Conservation (phyloP, 2,797 vertebrate species). For the Adrianichthys oophorus region DNA sequence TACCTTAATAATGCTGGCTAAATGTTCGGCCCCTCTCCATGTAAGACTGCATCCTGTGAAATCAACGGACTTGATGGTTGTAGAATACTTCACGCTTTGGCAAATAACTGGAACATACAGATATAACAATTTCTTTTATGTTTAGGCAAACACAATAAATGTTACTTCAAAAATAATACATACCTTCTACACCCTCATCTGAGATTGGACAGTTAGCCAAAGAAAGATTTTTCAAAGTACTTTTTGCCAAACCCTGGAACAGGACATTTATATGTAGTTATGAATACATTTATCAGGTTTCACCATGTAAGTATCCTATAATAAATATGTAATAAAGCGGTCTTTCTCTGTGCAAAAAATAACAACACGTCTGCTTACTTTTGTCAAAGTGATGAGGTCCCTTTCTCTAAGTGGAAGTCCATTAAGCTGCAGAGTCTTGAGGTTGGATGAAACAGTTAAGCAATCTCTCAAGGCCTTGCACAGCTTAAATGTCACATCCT, state of each 20-base stretch:
- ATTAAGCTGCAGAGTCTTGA: slow-evolving; percentile 87
- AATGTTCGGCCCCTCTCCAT: slow-evolving; percentile 90
- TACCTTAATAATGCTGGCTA: slow-evolving; percentile 93
- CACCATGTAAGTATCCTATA: too few species aligned
- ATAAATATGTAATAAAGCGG: too few species aligned
- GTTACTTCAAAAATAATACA: slow-evolving; percentile 63
- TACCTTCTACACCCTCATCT: slow-evolving; percentile 92
- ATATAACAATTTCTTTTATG: not conserved
- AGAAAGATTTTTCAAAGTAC: slow-evolving; percentile 84
- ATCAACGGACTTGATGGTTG: slow-evolving; percentile 85
- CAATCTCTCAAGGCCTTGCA: slow-evolving; percentile 88
- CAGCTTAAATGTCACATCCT: slow-evolving; percentile 87
- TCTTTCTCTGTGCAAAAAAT: not conserved
- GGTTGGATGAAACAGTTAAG: slow-evolving; percentile 78
- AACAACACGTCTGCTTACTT: slow-evolving; percentile 71
- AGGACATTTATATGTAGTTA: slow-evolving; percentile 1
- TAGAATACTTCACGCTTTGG: slow-evolving; percentile 91
- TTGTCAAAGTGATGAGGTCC: slow-evolving; percentile 86
- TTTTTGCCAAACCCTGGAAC: slow-evolving; percentile 86
- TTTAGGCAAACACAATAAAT: too few species aligned
- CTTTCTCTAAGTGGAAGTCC: slow-evolving; percentile 87
- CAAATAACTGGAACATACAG: slow-evolving; percentile 83
- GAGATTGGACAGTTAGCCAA: slow-evolving; percentile 89
- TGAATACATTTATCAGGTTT: too few species aligned
- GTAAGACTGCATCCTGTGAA: slow-evolving; percentile 92